These are phyloP conservation scores for Halyomorpha halys DNA, from an alignment of 1,140 invertebrate genomes.

Conservation along the genomic window DNA sequence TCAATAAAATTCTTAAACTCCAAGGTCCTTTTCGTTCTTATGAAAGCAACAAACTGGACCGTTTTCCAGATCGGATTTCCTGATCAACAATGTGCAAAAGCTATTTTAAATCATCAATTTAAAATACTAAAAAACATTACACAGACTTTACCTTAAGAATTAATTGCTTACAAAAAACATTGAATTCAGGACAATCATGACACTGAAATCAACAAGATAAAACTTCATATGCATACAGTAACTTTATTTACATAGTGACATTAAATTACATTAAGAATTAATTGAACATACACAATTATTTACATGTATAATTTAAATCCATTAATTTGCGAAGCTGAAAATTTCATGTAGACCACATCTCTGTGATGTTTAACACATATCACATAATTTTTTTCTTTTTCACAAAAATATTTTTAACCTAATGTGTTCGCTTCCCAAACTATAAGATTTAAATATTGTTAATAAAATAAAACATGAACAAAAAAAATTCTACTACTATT, in stretches of 20 bases:
- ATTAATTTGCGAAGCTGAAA: slow-evolving; percentile 13
- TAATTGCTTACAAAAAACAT: slow-evolving; percentile 7
- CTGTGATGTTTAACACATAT: background rate
- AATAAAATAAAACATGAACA: slow-evolving; percentile 10
- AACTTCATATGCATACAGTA: slow-evolving; percentile 16
- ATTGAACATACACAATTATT: slow-evolving; percentile 4
- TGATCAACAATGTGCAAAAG: background rate
- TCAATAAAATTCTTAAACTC: background rate
- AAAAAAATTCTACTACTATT: background rate
- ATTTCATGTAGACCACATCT: background rate
- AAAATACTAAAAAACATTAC: slow-evolving; percentile 12
- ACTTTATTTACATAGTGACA: slow-evolving; percentile 12
- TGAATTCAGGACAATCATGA: slow-evolving; percentile 9
- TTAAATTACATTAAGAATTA: slow-evolving; percentile 9
- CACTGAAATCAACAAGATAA: slow-evolving; percentile 13
- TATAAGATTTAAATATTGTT: slow-evolving; percentile 13
- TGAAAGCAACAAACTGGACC: background rate
- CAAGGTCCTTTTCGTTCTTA: background rate
- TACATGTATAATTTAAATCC: slow-evolving; percentile 8
- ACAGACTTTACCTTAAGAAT: slow-evolving; percentile 1
- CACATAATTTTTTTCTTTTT: slow-evolving; percentile 1
- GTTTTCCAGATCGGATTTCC: background rate
- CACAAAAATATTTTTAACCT: background rate
- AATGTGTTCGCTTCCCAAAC: slow-evolving; percentile 14
- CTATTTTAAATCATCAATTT: slow-evolving; percentile 9